Conservation (phyloP, 2,888 invertebrate species). For the Anorthoa munda region DNA sequence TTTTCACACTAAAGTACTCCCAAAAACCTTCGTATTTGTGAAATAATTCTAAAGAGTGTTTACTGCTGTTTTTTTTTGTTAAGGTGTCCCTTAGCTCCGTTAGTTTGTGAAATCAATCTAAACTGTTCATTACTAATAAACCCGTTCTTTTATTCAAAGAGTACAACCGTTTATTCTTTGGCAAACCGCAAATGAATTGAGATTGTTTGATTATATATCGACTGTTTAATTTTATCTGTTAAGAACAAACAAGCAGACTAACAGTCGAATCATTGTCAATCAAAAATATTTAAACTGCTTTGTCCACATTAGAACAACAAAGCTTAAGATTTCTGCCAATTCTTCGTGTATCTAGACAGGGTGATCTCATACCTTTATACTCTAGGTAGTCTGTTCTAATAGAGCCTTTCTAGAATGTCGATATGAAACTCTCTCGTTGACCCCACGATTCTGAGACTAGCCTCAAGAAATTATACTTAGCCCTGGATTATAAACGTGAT, state of each 20-base stretch:
- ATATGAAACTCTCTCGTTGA: background rate
- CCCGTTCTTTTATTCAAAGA: background rate
- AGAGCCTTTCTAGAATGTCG: background rate
- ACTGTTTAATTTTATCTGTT: no score
- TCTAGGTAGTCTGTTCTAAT: no score
- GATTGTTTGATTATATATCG: background rate
- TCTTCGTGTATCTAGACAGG: no score
- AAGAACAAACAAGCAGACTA: no score
- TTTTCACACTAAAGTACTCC: no score
- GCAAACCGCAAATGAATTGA: background rate
- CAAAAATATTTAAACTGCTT: background rate
- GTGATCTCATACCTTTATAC: no score
- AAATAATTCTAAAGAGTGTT: no score
- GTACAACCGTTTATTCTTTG: background rate
- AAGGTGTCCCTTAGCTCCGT: no score
- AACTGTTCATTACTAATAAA: background rate
- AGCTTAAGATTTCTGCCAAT: no score
- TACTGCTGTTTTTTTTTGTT: no score
- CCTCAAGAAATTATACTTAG: background rate
- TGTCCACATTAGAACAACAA: background rate
- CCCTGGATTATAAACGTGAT: background rate
- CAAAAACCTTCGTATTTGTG: no score
- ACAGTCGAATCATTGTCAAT: background rate
- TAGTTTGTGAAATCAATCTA: slow-evolving; percentile 11
- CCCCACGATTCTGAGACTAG: background rate